Conservation (phyloP, 2,888 invertebrate species). For the Rhamphomyia laevipes region DNA sequence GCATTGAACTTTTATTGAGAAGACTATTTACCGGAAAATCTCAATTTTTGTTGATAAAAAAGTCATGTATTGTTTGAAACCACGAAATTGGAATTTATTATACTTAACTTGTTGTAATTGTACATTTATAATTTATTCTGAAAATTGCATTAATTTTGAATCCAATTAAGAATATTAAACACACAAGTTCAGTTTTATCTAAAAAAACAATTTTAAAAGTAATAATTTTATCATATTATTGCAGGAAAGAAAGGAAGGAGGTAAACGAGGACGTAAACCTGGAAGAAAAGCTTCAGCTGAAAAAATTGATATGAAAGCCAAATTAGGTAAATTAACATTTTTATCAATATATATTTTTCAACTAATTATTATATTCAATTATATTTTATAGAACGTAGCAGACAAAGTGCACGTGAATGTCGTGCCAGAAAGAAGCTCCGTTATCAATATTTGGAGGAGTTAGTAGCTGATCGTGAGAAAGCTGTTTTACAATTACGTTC, state of each 20-base stretch:
- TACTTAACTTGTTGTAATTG: too few species aligned
- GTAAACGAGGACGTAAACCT: constrained; percentile 79
- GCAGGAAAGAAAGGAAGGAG: constrained; percentile 59
- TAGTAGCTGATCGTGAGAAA: constrained; percentile 86
- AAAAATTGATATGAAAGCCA: constrained; percentile 88
- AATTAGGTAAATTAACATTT: constrained; percentile 54
- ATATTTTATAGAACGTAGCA: constrained; percentile 66
- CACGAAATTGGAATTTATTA: too few species aligned
- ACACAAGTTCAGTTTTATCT: too few species aligned
- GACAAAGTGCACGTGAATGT: constrained; percentile 95
- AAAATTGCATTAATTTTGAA: too few species aligned
- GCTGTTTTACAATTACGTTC: constrained; percentile 77
- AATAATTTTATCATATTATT: constrained; percentile 6
- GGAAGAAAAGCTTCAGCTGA: constrained; percentile 73
- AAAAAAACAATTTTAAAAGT: too few species aligned
- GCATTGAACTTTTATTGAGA: too few species aligned
- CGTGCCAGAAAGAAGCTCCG: constrained; percentile 91
- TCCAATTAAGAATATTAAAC: too few species aligned
- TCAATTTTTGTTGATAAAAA: too few species aligned
- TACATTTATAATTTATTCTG: too few species aligned
- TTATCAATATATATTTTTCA: not conserved
- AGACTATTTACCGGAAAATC: too few species aligned
- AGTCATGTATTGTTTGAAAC: too few species aligned
- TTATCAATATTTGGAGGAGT: constrained; percentile 92
- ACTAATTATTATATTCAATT: not conserved